Base-by-base conservation (phyloP, 2,113 vertebrate genomes). In the Indicator indicator region DNA sequence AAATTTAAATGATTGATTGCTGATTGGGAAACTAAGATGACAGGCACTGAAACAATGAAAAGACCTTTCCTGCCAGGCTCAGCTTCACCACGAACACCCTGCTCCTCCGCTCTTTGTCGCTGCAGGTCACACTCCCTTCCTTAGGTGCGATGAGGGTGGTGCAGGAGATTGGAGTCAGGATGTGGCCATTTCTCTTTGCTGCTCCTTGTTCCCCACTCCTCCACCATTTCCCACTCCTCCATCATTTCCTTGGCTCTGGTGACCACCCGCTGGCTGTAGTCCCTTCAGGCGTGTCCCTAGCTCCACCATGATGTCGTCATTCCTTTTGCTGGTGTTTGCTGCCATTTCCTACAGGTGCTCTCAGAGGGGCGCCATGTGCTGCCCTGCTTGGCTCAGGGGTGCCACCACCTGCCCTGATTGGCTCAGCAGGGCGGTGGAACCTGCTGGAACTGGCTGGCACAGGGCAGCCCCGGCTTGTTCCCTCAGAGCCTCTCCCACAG, bases 261-360 rank as follows among this genome's bases (percentile, higher is more conserved):
- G 72, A 11, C 12, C 3, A 0, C 15, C 44, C n/a, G 0, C 36
- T 54, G 16, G 14, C 77, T 64, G n/a, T 9, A 20, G 30, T n/a
- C 36, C 46, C 33, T 19, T 12, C 20, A 9, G 67, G 5, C 1
- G 0, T 11, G 26, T 11, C 32, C 3, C 52, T 36, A 5, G 30
- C 63, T 16, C 40, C 1, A 3, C 40, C n/a, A 8, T 8, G 12
- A 6, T 2, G 4, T 3, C 2, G 0, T 1, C 1, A 3, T n/a
- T 16, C 16, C 21, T 3, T 7, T 28, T 32, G 9, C 44, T 18
- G 63, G 30, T 2, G 2, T 7, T 48, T 8, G 1, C 59, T 1
- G 5, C 68, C 38, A 6, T 4, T 36, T 54, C 10, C 2, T 4
- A 1, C 3, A 8, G 0, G 4, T 16, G 26, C 48, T 30, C 19